A percentile compares a stretch with the other conserved stretches of the same genome.
These are phyloP conservation scores for Vollenhovia emeryi DNA, from an alignment of 1,140 invertebrate species.

Conservation along the genomic window DNA sequence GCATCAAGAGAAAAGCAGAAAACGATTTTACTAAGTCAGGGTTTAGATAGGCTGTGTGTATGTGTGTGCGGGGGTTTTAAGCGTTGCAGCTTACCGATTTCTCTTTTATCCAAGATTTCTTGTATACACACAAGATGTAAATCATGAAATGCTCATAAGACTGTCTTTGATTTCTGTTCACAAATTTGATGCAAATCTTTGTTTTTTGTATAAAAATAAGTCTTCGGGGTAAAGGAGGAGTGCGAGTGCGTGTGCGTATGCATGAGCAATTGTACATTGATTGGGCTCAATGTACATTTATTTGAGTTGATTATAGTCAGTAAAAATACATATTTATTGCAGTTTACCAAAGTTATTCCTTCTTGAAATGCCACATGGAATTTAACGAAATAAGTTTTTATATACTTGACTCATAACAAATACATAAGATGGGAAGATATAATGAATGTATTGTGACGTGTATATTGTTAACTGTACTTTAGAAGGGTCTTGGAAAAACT, in stretches of 20 bases:
- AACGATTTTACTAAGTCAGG: conserved; percentile 92
- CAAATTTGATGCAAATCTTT: conserved; percentile 19
- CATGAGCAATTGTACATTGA: conserved; percentile 5
- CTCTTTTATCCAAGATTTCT: conserved; percentile 55
- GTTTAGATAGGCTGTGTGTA: not conserved
- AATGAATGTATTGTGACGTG: conserved; percentile 10
- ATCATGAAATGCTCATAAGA: conserved; percentile 62
- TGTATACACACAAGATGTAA: conserved; percentile 24
- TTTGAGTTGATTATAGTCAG: conserved; percentile 37
- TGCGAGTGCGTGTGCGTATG: not conserved
- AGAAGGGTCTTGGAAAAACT: conserved; percentile 21
- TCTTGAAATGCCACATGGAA: conserved; percentile 38
- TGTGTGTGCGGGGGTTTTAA: not conserved
- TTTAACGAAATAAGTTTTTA: conserved; percentile 41
- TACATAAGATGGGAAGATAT: not conserved
- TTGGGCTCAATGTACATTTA: conserved; percentile 38
- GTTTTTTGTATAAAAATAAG: conserved; percentile 14
- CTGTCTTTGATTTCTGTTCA: conserved; percentile 48
- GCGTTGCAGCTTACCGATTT: conserved; percentile 43
- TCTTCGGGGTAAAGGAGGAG: conserved; percentile 12
- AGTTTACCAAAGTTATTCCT: conserved; percentile 62
- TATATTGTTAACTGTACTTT: conserved; percentile 39
- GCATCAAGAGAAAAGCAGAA: conserved; percentile 94
- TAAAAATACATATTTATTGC: conserved; percentile 54
- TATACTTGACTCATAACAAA: conserved; percentile 28